These are phyloP conservation scores for Neomicropteryx cornuta DNA, from an alignment of 1,140 invertebrate species.

Conservation along the genomic window DNA sequence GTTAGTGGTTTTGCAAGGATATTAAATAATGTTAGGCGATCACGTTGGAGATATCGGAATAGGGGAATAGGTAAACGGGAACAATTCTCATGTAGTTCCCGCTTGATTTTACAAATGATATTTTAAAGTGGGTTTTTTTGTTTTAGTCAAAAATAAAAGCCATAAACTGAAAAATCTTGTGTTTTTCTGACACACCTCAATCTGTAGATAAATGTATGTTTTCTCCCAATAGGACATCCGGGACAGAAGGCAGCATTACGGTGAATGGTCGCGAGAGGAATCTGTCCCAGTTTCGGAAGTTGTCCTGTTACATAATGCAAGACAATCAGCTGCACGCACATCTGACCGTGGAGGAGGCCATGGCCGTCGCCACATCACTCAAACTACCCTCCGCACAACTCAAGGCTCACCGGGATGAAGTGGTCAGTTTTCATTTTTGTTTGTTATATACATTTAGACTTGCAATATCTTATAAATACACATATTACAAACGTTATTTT, in stretches of 20 bases:
- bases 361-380: constrained; percentile 84
- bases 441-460: neutral
- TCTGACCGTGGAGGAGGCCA: constrained; percentile 86
- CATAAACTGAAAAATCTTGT: too few species aligned
- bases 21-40: too few species aligned
- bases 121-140: too few species aligned
- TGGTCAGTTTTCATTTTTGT: constrained; percentile 49
- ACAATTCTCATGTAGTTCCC: too few species aligned
- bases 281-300: constrained; percentile 80
- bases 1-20: too few species aligned
- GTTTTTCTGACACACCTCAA: too few species aligned
- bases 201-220: too few species aligned
- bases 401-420: constrained; percentile 63
- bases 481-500: constrained; percentile 2
- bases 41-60: too few species aligned
- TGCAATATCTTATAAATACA: neutral
- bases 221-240: constrained; percentile 60
- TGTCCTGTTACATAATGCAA: constrained; percentile 97
- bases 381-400: constrained; percentile 68
- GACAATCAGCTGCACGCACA: constrained; percentile 92
- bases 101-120: too few species aligned
- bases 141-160: too few species aligned
- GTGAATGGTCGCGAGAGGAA: constrained; percentile 83
- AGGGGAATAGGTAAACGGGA: too few species aligned
- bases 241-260: constrained; percentile 67